Evolutionary conservation across 2,888 invertebrate genomes (phyloP).

Genomic region (Pheosia tremula): DNA sequence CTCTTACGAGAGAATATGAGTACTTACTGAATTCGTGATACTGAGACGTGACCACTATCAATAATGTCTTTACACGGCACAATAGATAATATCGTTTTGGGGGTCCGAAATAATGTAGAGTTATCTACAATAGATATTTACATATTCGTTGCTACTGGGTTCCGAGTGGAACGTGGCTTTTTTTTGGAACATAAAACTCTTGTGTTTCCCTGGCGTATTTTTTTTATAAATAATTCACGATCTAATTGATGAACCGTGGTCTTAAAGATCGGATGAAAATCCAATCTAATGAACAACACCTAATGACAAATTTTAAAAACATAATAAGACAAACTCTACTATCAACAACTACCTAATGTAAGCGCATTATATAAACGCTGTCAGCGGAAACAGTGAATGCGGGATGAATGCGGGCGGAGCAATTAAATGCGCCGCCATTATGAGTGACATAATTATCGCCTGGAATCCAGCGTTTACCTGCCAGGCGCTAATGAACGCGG

Average conservation of each 20-base stretch:
- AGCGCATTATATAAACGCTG: constrained; percentile 2
- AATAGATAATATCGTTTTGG: neutral
- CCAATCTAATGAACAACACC: too few species aligned
- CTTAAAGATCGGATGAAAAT: too few species aligned
- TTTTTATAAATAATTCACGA: too few species aligned
- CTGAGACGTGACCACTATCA: constrained; percentile 1
- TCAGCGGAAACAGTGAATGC: constrained; percentile 19
- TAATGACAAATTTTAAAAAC: neutral
- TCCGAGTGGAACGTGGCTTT: too few species aligned
- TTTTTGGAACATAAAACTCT: too few species aligned
- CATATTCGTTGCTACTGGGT: too few species aligned
- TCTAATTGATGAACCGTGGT: too few species aligned
- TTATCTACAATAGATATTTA: too few species aligned
- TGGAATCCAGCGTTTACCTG: constrained; percentile 28
- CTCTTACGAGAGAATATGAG: constrained; percentile 15
- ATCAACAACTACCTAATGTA: neutral
- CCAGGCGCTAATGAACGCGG: constrained; percentile 38
- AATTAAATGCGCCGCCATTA: constrained; percentile 52
- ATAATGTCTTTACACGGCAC: neutral
- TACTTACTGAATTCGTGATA: neutral
- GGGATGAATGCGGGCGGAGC: constrained; percentile 33
- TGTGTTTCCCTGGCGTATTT: too few species aligned
- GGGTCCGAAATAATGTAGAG: neutral
- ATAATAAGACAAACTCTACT: neutral
- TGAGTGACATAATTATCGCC: constrained; percentile 53